Evolutionary conservation across 1,140 invertebrate genomes (phyloP).

Genomic region (Leptoteleia sp.): DNA sequence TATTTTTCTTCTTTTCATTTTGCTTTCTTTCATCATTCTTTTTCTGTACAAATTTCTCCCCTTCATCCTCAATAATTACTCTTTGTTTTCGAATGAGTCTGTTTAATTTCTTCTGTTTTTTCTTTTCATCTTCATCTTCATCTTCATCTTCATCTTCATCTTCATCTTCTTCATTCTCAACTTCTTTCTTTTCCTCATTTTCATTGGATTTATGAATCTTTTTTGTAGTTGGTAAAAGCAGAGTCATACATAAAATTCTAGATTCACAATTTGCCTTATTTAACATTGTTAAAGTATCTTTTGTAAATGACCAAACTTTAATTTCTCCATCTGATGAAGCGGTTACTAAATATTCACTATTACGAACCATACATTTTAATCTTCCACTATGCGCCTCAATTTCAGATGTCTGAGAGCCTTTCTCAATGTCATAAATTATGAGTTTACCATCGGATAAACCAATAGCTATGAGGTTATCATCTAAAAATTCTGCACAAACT

Average conservation of each 20-base stretch:
- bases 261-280: conserved; percentile 71
- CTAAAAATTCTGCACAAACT: conserved; percentile 84
- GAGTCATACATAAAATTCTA: conserved; percentile 77
- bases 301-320: conserved; percentile 86
- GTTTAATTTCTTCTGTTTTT: conserved; percentile 49
- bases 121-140: conserved; percentile 27
- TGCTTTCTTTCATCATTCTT: conserved; percentile 14
- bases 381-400: conserved; percentile 84
- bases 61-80: conserved; percentile 71
- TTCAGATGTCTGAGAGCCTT: conserved; percentile 77
- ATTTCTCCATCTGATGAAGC: conserved; percentile 89
- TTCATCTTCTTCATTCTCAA: conserved; percentile 1
- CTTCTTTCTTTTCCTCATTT: conserved; percentile 33
- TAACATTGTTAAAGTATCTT: conserved; percentile 78
- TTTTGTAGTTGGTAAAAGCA: conserved; percentile 57
- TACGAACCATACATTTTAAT: conserved; percentile 85
- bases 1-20: conserved; percentile 38
- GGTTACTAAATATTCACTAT: conserved; percentile 82
- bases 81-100: conserved; percentile 13
- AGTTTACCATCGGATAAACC: conserved; percentile 88
- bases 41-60: conserved; percentile 36
- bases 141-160: conserved; percentile 6
- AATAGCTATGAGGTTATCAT: conserved; percentile 84
- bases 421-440: conserved; percentile 83
- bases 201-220: conserved; percentile 1